Conservation (phyloP, 2,888 invertebrate genomes). For the Pristionchus japonicus region DNA sequence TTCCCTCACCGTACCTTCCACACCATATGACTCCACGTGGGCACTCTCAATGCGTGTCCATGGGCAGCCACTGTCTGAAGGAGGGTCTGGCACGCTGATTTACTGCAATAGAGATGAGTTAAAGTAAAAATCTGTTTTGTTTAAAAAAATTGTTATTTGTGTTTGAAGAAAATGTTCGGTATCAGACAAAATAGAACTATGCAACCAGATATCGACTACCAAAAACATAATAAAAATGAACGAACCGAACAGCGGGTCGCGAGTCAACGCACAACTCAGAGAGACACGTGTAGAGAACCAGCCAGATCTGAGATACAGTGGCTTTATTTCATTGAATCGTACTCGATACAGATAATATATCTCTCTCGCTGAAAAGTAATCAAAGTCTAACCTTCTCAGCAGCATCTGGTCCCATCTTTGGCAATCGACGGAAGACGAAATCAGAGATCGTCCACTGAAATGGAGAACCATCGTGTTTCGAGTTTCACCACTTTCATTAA, state of each 20-base stretch:
- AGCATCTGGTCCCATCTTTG: conserved; percentile 55
- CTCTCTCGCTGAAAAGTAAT: not conserved
- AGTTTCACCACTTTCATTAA: not conserved
- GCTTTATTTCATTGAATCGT: not conserved
- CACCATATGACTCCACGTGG: conserved; percentile 87
- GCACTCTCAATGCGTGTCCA: conserved; percentile 61
- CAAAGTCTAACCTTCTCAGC: conserved; percentile 55
- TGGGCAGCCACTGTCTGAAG: conserved; percentile 98
- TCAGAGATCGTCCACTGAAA: conserved; percentile 98
- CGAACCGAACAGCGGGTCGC: conserved; percentile 88
- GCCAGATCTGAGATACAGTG: conserved; percentile 67
- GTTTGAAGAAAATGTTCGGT: too few relatives aligned
- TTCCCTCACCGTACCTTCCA: conserved; percentile 82
- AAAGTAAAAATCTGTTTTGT: not conserved
- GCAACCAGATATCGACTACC: not conserved
- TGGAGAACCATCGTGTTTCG: conserved; percentile 44
- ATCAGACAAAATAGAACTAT: too few relatives aligned
- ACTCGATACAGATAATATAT: too few relatives aligned
- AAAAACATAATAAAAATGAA: not conserved
- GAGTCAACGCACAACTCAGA: conserved; percentile 89
- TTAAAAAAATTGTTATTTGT: too few relatives aligned
- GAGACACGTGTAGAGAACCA: conserved; percentile 75
- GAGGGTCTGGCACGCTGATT: conserved; percentile 93
- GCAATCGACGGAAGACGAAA: conserved; percentile 78
- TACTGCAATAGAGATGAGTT: conserved; percentile 82